Evolutionary conservation across 2,888 invertebrate species (phyloP).

Genomic region (Arenicola marina): DNA sequence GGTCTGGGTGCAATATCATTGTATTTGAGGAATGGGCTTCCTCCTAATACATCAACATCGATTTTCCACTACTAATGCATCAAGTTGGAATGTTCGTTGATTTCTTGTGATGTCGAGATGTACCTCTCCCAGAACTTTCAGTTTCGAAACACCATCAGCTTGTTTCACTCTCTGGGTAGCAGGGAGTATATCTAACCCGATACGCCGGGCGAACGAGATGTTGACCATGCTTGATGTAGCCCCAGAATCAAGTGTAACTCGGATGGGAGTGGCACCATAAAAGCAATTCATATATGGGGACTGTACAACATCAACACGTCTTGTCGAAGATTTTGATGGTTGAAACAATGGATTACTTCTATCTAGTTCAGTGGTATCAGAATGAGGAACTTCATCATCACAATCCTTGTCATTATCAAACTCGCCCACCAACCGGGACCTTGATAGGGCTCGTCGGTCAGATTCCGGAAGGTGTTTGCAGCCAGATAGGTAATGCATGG

Average conservation of each 20-base stretch:
- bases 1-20: conserved; percentile 4
- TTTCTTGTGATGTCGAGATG: neutral
- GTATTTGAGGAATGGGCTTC: neutral
- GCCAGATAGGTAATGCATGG: too few relatives aligned
- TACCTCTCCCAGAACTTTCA: neutral
- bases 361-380: too few relatives aligned
- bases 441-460: too few relatives aligned
- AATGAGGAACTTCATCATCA: too few relatives aligned
- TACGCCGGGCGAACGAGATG: neutral
- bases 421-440: too few relatives aligned
- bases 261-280: neutral
- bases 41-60: conserved; percentile 4
- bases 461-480: too few relatives aligned
- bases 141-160: neutral
- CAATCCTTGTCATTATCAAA: too few relatives aligned
- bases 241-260: neutral
- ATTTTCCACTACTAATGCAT: neutral
- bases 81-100: neutral
- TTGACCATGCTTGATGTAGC: neutral
- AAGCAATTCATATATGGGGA: neutral
- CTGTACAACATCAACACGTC: neutral
- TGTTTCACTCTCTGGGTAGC: neutral
- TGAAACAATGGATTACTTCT: too few relatives aligned
- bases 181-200: neutral
- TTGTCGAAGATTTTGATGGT: too few relatives aligned